phyloP scores from a whole-genome alignment of 2,113 vertebrate genomes.

The human region GRCh38 chr5:176154501-176155000 shows the following conservation, averaged over 20 bases:
- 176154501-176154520: background rate
- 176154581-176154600: background rate
- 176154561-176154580: background rate
- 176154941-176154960: slow-evolving; percentile 72
- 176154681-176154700: background rate
- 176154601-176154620: background rate
- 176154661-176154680: slow-evolving; percentile 5
- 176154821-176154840: slow-evolving; percentile 78
- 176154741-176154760: slow-evolving; percentile 86
- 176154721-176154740: background rate
- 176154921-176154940: slow-evolving; percentile 78
- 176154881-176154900: slow-evolving; percentile 74
- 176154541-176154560: background rate
- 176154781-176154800: slow-evolving; percentile 67
- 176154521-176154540: background rate
- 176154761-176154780: slow-evolving; percentile 78
- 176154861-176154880: slow-evolving; percentile 80
- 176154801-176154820: slow-evolving; percentile 78
- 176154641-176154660: background rate
- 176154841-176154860: slow-evolving; percentile 80
- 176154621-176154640: background rate
- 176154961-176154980: slow-evolving; percentile 75
- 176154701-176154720: background rate
- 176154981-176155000: slow-evolving; percentile 77
- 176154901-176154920: slow-evolving; percentile 75